Evolutionary conservation across 2,113 vertebrate genomes (phyloP).

Genomic region (Brachirus orientalis): DNA sequence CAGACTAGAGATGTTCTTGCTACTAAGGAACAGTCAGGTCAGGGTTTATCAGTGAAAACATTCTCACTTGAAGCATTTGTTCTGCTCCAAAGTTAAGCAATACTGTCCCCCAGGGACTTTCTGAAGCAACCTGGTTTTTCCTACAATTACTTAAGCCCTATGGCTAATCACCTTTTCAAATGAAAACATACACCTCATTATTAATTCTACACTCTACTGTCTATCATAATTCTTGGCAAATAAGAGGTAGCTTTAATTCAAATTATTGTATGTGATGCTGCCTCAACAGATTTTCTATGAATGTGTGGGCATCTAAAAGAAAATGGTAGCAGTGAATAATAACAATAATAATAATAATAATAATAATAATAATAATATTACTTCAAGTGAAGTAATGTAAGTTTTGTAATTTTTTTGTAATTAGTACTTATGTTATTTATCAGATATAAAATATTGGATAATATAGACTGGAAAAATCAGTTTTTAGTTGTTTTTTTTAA

Average conservation of each 20-base stretch:
- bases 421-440: too few relatives aligned
- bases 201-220: conserved; percentile 72
- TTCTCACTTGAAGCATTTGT: conserved; percentile 40
- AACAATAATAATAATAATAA: too few relatives aligned
- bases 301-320: neutral
- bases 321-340: neutral
- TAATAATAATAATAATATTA: too few relatives aligned
- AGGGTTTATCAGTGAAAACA: conserved; percentile 54
- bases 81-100: conserved; percentile 37
- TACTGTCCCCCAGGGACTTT: conserved; percentile 44
- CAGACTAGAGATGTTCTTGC: conserved; percentile 34
- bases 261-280: conserved; percentile 59
- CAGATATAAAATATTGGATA: neutral
- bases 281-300: neutral
- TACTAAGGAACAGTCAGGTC: conserved; percentile 60
- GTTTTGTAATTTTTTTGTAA: too few relatives aligned
- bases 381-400: too few relatives aligned
- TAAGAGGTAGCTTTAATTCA: conserved; percentile 76
- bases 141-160: conserved; percentile 55
- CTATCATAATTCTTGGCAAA: conserved; percentile 79
- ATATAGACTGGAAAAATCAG: too few relatives aligned
- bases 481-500: too few relatives aligned
- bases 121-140: conserved; percentile 62
- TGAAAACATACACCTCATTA: conserved; percentile 74
- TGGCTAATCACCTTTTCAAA: conserved; percentile 77